Evolutionary conservation across 2,888 invertebrate genomes (phyloP), one percentile per base, ranked within the genome.

Genomic region (Lochmaea crataegi): DNA sequence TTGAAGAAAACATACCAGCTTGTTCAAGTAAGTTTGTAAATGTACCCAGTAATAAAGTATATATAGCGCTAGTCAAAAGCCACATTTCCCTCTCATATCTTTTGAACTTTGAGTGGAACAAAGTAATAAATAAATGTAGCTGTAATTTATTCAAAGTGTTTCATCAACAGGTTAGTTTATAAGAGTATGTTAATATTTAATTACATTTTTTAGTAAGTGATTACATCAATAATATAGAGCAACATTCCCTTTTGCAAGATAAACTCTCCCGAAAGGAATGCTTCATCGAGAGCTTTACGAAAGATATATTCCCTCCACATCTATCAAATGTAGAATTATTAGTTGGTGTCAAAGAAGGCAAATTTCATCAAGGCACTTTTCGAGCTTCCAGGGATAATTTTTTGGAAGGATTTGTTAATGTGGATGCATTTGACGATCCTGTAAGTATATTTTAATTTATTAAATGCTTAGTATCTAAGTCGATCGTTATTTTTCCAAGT

Each of bases 311-410:
- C 84, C 96, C 97, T 0, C 93, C 96, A 22, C 97, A 99, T 86
- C 88, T 96, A 73, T 91, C 94, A 0, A 91, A 94, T 1, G 87
- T 90, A 0, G 92, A 94, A 84, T 89, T 98, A 18, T 93, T 96
- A 74, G 89, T 90, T 0, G 96, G 96, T 0, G 91, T 98, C 58
- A 93, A 94, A 82, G 90, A 89, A 75, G 95, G 95, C 1, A 91
- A 89, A 78, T 87, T 94, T 6, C 84, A 93, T 56, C 96, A 95
- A 84, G 98, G 97, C 0, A 91, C 92, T 0, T 96, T 94, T 83
- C 89, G 92, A 83, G 95, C 97, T 0, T 97, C 96, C 0, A 89
- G 96, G 67, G 97, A 98, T 82, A 99, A 99, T 86, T 98, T 95
- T 84, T 88, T 98, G 14, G 99, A 99, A 87, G 99, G 96, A 11